Evolutionary conservation across 2,797 vertebrate species (phyloP), one percentile per base, ranked within the genome.

Genomic region (Florisuga fusca): DNA sequence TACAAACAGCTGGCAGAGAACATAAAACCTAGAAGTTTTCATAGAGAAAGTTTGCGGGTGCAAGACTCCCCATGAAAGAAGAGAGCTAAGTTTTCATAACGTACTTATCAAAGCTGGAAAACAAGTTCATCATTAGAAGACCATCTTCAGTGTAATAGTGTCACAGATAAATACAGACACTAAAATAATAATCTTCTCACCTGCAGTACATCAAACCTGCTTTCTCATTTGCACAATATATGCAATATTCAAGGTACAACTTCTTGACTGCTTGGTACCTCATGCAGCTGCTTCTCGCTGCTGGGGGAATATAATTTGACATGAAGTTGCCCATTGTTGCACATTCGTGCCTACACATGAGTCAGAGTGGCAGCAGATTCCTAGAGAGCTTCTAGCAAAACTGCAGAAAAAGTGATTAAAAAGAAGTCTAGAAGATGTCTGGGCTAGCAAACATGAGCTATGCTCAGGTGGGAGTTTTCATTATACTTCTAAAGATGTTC

Each of bases 331-430:
- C 15, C 46, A 31, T 15, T 25, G 2, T n/a, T 75, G 15, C 31
- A 46, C 9, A 25, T 9, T 10, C 9, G 8, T 50, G 22, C 22
- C 22, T 38, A 81, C 21, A 33, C 13, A 8, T 0, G 3, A 43
- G 43, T 18, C 27, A 26, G 19, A 91, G 38, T 31, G 62, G 15
- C 5, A 57, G 17, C 17, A 88, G 41, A 53, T n/a, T 58, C 36
- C 58, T 29, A 16, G 22, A 34, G 21, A 53, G 1, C 13, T 53
- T 53, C 41, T 31, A 81, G 25, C 22, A 75, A 71, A 80, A 77
- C 20, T 19, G 18, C 4, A 87, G 16, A 4, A 69, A 75, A 59
- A 46, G 1, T 1, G 4, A 43, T 15, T 41, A 7, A 22, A 29
- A 64, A 6, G 3, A 18, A 41, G 3, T 13, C n/a, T 25, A 13